These are phyloP conservation scores for Melanotaenia duboulayi DNA, from an alignment of 2,113 vertebrate genomes.

Conservation along the genomic window DNA sequence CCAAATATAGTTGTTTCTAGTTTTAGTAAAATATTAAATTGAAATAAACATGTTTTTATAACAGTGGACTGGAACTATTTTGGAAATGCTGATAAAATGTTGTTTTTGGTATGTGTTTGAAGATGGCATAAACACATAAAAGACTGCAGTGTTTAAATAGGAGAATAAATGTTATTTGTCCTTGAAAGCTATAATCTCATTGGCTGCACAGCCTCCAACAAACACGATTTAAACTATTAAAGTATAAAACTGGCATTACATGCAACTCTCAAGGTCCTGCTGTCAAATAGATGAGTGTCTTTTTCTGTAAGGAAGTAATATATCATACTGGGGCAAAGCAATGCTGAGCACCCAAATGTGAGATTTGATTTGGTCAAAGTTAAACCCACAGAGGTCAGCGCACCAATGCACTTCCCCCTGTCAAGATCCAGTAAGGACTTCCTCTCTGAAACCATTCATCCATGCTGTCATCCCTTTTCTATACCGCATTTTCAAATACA, in stretches of 20 bases:
- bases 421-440: background rate
- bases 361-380: slow-evolving; percentile 5
- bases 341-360: background rate
- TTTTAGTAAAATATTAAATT: background rate
- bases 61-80: too few species aligned
- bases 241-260: slow-evolving; percentile 8
- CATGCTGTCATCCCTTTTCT: slow-evolving; percentile 10
- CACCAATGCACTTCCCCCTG: background rate
- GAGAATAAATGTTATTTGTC: background rate
- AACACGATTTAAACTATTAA: slow-evolving; percentile 3
- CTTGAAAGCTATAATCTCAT: background rate
- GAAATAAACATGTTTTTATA: too few species aligned
- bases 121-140: background rate
- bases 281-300: background rate
- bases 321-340: background rate
- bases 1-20: background rate
- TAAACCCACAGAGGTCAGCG: background rate
- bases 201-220: background rate
- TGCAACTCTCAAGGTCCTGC: background rate
- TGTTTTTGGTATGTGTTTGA: background rate
- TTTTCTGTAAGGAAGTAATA: background rate
- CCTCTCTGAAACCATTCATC: background rate
- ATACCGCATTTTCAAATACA: background rate
- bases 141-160: background rate
- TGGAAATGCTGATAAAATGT: background rate